These are phyloP conservation scores for Neoitamus cyanurus DNA, from an alignment of 2,888 invertebrate species.

Conservation along the genomic window DNA sequence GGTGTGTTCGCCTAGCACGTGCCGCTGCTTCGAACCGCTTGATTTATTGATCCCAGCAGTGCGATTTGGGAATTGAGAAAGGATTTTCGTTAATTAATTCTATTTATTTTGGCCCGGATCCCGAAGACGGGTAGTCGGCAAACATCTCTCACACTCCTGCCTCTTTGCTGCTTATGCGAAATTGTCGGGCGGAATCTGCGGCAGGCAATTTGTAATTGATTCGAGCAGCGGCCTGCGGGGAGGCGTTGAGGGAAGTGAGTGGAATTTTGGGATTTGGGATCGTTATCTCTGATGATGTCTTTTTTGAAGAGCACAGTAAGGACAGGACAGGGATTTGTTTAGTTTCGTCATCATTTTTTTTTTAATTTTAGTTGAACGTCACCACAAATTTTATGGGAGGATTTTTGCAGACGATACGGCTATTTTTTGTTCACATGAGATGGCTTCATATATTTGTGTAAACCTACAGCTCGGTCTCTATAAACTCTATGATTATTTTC, in stretches of 20 bases:
- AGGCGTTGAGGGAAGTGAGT: background rate
- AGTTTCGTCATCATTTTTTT: background rate
- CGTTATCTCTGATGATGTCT: background rate
- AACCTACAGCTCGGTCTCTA: no score
- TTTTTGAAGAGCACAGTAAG: background rate
- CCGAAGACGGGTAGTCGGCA: background rate
- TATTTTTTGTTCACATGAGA: no score
- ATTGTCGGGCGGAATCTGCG: background rate
- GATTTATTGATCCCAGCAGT: constrained; percentile 35
- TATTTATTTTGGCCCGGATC: background rate
- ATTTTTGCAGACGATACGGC: no score
- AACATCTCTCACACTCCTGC: background rate
- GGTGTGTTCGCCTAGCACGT: constrained; percentile 35
- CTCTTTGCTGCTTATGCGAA: background rate
- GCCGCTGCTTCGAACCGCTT: constrained; percentile 10
- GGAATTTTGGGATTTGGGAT: background rate
- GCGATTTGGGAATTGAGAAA: background rate
- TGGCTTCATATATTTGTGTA: no score
- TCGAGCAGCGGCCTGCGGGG: background rate
- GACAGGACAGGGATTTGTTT: background rate
- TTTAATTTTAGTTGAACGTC: background rate
- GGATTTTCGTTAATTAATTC: constrained; percentile 35
- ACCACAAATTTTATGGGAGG: no score
- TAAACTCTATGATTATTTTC: no score
- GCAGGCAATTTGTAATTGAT: background rate